Base-by-base conservation (phyloP, 2,113 vertebrate genomes). In the Argyrosomus japonicus region DNA sequence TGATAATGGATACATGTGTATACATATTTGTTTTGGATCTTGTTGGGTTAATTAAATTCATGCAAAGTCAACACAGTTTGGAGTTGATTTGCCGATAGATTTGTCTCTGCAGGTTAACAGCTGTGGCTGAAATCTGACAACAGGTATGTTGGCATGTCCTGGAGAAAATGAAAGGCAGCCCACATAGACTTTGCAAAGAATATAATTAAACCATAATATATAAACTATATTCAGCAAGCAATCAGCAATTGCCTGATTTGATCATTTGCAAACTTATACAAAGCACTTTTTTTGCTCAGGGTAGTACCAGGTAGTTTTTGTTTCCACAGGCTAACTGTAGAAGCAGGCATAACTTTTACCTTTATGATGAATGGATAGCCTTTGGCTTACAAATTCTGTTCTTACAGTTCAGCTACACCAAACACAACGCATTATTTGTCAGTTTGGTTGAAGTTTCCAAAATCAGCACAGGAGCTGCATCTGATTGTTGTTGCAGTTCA, bases 221-320 rank as follows among this genome's bases (percentile, higher is more conserved):
- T 36, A 36, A 36, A 36, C 32, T 36, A 36, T 36, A 8, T 36
- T 40, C 36, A 40, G 36, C 36, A 40, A 9, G 7, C 36, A 40
- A 40, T 40, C 36, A 40, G 36, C 36, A 9, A 9, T 40, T 40
- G 36, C 36, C 36, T 36, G 36, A 36, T 36, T 8, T 36, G 36
- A 36, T 36, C 36, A 7, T 36, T 36, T 36, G 36, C 36, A 40
- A 40, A 40, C 36, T 8, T 56, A 14, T 36, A 15, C 45, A 27
- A 27, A 74, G 48, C 25, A 14, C 25, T 51, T 6, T 68, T 68
- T 69, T 70, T 54, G 68, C 68, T 54, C 29, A 40, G 21, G 7
- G n/a, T 29, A 58, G 9, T 47, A 53, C 47, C 40, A 63, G 47
- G 25, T 36, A 2, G 10, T 75, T 10, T 75, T 45, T 75, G 32